These are phyloP conservation scores for Plumapathes pennacea DNA, from an alignment of 92 coral and sea anemone genomes.

Conservation along the genomic window DNA sequence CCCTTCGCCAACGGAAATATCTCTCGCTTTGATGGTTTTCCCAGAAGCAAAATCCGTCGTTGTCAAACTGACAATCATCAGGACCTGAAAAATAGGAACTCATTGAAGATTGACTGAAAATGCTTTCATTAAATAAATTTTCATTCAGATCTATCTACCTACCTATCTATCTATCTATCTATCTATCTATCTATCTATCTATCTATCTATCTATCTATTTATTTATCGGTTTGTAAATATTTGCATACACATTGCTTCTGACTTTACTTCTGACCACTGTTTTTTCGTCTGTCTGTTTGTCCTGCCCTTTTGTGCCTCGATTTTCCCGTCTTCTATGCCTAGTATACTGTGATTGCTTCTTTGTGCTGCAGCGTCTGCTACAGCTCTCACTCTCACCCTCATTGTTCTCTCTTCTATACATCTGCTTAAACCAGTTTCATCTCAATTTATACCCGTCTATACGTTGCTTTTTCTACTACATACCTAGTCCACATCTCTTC, in stretches of 20 bases:
- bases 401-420: too few species aligned
- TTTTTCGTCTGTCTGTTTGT: too few species aligned
- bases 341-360: too few species aligned
- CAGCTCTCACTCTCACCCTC: too few species aligned
- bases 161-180: background rate
- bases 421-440: too few species aligned
- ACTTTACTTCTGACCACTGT: too few species aligned
- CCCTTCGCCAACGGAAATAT: slow-evolving; percentile 53
- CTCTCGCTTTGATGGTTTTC: slow-evolving; percentile 43
- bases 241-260: background rate
- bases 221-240: background rate
- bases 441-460: too few species aligned
- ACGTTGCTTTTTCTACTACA: background rate
- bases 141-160: background rate
- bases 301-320: too few species aligned
- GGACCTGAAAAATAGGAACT: slow-evolving; percentile 34
- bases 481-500: slow-evolving; percentile 85
- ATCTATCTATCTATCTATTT: background rate
- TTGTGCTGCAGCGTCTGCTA: too few species aligned
- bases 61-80: slow-evolving; percentile 91
- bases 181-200: background rate
- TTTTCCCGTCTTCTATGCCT: too few species aligned
- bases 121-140: background rate
- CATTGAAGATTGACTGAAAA: background rate
- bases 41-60: slow-evolving; percentile 77